A percentile compares a stretch with the other conserved stretches of the same genome.
Evolutionary conservation across 2,888 invertebrate genomes (phyloP).

Genomic region (Odontocolon sp.): DNA sequence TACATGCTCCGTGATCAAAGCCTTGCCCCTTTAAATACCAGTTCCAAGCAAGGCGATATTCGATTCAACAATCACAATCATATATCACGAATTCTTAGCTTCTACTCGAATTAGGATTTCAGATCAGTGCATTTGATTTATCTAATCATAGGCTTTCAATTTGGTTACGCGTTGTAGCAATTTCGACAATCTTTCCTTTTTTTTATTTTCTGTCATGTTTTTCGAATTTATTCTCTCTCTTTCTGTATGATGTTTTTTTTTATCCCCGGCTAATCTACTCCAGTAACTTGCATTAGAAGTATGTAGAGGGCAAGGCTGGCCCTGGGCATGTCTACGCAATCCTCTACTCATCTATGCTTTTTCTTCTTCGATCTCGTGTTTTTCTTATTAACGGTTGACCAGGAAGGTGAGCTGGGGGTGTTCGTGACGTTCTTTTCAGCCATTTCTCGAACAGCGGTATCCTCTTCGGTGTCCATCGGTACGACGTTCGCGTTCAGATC

Average conservation of each 20-base stretch:
- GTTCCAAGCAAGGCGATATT: constrained; percentile 30
- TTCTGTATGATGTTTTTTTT: neutral
- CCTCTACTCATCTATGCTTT: constrained; percentile 80
- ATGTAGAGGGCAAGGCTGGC: constrained; percentile 80
- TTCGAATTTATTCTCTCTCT: neutral
- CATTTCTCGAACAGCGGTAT: constrained; percentile 60
- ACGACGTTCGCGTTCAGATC: constrained; percentile 71
- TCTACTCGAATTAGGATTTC: constrained; percentile 20
- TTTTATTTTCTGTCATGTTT: neutral
- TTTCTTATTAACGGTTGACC: constrained; percentile 69
- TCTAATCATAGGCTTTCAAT: constrained; percentile 2
- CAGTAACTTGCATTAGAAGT: constrained; percentile 78
- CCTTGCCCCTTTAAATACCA: constrained; percentile 39
- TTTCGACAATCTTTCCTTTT: neutral
- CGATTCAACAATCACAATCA: constrained; percentile 9
- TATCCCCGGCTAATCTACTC: constrained; percentile 74
- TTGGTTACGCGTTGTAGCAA: constrained; percentile 2
- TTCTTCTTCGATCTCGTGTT: constrained; percentile 77
- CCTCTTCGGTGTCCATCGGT: constrained; percentile 68
- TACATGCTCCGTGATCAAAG: constrained; percentile 32
- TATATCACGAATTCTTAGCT: constrained; percentile 17
- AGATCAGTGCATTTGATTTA: constrained; percentile 9
- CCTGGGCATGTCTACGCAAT: constrained; percentile 79
- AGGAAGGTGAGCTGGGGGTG: constrained; percentile 56
- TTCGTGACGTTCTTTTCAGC: constrained; percentile 55